Conservation (phyloP, 2,888 invertebrate species). For the Melanotus villosus region DNA sequence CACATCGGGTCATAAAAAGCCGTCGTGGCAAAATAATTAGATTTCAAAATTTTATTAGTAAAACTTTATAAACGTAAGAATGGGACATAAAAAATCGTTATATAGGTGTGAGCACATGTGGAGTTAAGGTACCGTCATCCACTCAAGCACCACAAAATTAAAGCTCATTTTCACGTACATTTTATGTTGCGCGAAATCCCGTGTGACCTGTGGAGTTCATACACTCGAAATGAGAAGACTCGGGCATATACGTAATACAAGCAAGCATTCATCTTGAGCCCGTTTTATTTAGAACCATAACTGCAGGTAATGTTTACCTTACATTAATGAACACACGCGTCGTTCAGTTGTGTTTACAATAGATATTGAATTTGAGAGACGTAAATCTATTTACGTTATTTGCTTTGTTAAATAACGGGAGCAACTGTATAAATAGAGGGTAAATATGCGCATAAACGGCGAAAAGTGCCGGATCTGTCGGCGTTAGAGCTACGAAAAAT, state of each 20-base stretch:
- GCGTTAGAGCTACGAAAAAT: slow-evolving; percentile 27
- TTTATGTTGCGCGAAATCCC: slow-evolving; percentile 32
- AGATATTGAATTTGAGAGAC: slow-evolving; percentile 40
- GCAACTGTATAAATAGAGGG: slow-evolving; percentile 33
- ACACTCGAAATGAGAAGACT: slow-evolving; percentile 1
- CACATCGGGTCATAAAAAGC: no score
- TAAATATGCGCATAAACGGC: slow-evolving; percentile 30
- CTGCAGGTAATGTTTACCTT: slow-evolving; percentile 37
- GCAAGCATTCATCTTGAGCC: slow-evolving; percentile 23
- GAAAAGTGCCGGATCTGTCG: slow-evolving; percentile 25
- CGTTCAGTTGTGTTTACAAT: slow-evolving; percentile 35
- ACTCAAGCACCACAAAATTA: slow-evolving; percentile 47
- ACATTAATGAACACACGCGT: slow-evolving; percentile 36
- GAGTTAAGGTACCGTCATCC: neutral
- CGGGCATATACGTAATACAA: no score
- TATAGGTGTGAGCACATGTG: neutral
- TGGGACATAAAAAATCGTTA: neutral
- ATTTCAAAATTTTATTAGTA: neutral
- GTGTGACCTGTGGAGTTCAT: neutral
- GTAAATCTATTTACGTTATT: slow-evolving; percentile 42
- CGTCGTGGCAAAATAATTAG: no score
- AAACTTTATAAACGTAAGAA: neutral
- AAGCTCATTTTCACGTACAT: slow-evolving; percentile 47
- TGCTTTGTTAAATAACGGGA: slow-evolving; percentile 34
- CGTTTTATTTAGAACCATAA: slow-evolving; percentile 25